Conservation (phyloP, 2,113 vertebrate genomes). For the Nibea albiflora region DNA sequence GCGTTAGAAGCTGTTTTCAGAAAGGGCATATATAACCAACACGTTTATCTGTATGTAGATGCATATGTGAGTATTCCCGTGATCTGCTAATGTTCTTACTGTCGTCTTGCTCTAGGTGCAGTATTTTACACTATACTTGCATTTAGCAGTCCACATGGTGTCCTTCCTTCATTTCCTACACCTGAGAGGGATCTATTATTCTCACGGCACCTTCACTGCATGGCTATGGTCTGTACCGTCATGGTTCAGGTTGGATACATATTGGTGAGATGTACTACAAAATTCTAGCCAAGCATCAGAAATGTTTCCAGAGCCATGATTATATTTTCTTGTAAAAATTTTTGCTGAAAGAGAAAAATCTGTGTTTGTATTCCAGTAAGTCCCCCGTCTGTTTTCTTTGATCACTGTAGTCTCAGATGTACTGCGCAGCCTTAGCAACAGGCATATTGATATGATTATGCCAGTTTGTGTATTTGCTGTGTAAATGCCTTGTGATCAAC, state of each 20-base stretch:
- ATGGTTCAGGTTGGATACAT: conserved; percentile 15
- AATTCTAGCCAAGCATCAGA: neutral
- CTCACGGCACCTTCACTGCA: neutral
- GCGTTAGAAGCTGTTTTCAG: neutral
- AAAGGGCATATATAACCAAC: neutral
- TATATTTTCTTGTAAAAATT: neutral
- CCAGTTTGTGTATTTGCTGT: conserved; percentile 36
- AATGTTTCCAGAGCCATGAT: neutral
- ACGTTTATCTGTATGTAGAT: neutral
- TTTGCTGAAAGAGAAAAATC: neutral
- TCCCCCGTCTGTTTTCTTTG: neutral
- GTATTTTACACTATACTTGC: neutral
- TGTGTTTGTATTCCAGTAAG: neutral
- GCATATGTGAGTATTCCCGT: no score
- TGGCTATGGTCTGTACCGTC: conserved; percentile 15
- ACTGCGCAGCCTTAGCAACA: conserved; percentile 18
- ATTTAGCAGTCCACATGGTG: neutral
- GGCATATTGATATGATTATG: conserved; percentile 29
- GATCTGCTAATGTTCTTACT: no score
- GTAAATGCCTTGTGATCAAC: conserved; percentile 51
- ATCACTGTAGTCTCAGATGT: conserved; percentile 8
- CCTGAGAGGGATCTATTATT: neutral
- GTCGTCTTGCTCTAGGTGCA: neutral
- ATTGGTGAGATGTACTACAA: neutral
- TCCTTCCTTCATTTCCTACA: neutral